A percentile compares a stretch with the other conserved stretches of the same genome.
phyloP scores from a whole-genome alignment of 1,140 invertebrate species.

The Aphelinus certus region DNA sequence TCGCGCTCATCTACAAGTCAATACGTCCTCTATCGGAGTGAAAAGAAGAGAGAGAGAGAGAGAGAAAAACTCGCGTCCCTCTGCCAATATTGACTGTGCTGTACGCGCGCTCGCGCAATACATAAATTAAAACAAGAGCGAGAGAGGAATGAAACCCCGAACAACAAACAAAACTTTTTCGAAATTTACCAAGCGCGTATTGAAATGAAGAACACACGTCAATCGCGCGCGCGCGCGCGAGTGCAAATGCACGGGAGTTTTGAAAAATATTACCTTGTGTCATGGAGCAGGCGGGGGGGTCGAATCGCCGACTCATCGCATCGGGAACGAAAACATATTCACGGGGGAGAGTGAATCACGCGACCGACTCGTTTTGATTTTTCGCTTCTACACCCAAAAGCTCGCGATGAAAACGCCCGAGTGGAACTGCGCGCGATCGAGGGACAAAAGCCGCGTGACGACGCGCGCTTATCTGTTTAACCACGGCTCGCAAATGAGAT shows the following conservation, averaged over 20 bases:
- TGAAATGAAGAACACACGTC: slow-evolving; percentile 5
- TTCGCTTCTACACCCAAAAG: too few relatives aligned
- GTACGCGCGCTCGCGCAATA: neutral
- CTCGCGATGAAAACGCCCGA: too few relatives aligned
- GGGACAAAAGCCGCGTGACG: too few relatives aligned
- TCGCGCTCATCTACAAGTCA: slow-evolving; percentile 35
- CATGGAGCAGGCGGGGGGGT: too few relatives aligned
- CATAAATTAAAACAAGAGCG: slow-evolving; percentile 30
- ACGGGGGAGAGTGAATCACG: too few relatives aligned
- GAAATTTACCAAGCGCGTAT: slow-evolving; percentile 1
- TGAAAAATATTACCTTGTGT: slow-evolving; percentile 19
- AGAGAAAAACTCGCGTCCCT: too few relatives aligned
- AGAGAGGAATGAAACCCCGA: slow-evolving; percentile 4
- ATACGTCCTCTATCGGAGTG: slow-evolving; percentile 16
- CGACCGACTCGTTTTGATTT: too few relatives aligned
- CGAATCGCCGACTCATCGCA: too few relatives aligned
- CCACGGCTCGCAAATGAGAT: neutral
- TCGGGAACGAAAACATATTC: too few relatives aligned
- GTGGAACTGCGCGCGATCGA: too few relatives aligned
- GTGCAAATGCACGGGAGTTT: neutral
- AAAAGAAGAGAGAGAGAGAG: neutral
- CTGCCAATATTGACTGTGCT: slow-evolving; percentile 27
- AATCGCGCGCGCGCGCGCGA: neutral
- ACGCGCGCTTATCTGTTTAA: neutral
- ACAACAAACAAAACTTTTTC: slow-evolving; percentile 11